phyloP scores from a whole-genome alignment of 2,888 invertebrate species.

The Clunio marinus region DNA sequence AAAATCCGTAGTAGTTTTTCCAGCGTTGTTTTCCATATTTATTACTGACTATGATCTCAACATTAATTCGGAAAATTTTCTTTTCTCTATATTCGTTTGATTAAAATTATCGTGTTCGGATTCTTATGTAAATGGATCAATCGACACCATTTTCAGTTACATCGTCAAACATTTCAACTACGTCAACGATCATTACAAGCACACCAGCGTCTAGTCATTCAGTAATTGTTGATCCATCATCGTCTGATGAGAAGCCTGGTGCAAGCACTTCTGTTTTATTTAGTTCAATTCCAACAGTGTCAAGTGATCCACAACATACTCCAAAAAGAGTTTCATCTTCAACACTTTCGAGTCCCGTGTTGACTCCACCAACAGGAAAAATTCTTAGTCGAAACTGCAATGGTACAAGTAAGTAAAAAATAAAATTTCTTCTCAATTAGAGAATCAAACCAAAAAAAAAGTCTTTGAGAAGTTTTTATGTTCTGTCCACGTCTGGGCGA shows the following conservation, averaged over 20 bases:
- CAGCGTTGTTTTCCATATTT: slow-evolving; percentile 1
- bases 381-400: slow-evolving; percentile 51
- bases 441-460: neutral
- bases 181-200: slow-evolving; percentile 31
- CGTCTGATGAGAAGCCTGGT: slow-evolving; percentile 27
- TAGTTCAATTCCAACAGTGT: slow-evolving; percentile 12
- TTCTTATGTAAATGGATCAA: slow-evolving; percentile 29
- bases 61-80: slow-evolving; percentile 24
- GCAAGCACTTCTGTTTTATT: neutral
- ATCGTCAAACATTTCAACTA: slow-evolving; percentile 5
- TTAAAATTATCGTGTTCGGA: neutral
- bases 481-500: neutral
- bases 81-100: slow-evolving; percentile 3
- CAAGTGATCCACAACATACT: slow-evolving; percentile 16
- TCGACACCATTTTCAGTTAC: slow-evolving; percentile 14
- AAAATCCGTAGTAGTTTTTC: neutral
- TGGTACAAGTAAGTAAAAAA: slow-evolving; percentile 50
- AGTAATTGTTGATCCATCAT: slow-evolving; percentile 29
- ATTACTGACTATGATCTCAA: slow-evolving; percentile 6
- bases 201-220: slow-evolving; percentile 20
- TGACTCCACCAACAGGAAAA: slow-evolving; percentile 50
- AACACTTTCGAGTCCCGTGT: slow-evolving; percentile 50
- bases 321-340: slow-evolving; percentile 46
- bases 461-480: neutral
- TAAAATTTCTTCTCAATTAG: neutral